Base-by-base conservation (phyloP, 2,888 invertebrate genomes). In the Cylloceria caligata region DNA sequence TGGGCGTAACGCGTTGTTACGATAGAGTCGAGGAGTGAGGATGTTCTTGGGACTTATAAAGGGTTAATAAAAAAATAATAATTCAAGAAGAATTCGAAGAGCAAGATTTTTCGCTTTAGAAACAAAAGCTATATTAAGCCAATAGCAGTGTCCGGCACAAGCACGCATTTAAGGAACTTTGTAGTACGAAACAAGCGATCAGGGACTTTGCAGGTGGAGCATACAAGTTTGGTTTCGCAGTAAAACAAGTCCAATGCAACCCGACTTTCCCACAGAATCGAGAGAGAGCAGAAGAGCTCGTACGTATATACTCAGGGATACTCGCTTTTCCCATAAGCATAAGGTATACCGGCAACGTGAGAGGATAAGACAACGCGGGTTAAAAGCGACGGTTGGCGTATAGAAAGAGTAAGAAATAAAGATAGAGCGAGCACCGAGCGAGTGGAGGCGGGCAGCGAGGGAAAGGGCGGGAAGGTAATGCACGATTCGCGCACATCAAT, bases 401-500 rank as follows among this genome's bases (percentile, higher is more conserved):
- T 16, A 6, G 4, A 62, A 13, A 55, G 19, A 49, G 34, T 13
- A 36, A 24, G 36, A 68, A 45, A 68, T 5, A 19, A 39, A 55
- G 24, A 55, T 9, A 55, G 24, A 55, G 39, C 21, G 39, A 36
- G 27, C 68, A 47, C 34, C 55, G 65, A 68, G 27, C 34, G 34
- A 27, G 47, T 39, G 71, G 21, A 69, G 39, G 55, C 27, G 71
- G 45, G 21, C 49, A 24, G 16, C 11, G 45, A 42, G 71, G 42
- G 42, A 64, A 42, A 11, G 21, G n/a, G 64, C 39, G 73, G 79
- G 68, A 34, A 42, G 74, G 65, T 79, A 84, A 84, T 84, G 76
- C 76, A 60, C 75, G 65, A 83, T 84, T 75, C 73, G 80, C 65
- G 65, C 78, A 80, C 74, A 68, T 78, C 85, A 85, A 84, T 84